phyloP scores from a whole-genome alignment of 2,888 invertebrate species.

The Cephus pygmeus region DNA sequence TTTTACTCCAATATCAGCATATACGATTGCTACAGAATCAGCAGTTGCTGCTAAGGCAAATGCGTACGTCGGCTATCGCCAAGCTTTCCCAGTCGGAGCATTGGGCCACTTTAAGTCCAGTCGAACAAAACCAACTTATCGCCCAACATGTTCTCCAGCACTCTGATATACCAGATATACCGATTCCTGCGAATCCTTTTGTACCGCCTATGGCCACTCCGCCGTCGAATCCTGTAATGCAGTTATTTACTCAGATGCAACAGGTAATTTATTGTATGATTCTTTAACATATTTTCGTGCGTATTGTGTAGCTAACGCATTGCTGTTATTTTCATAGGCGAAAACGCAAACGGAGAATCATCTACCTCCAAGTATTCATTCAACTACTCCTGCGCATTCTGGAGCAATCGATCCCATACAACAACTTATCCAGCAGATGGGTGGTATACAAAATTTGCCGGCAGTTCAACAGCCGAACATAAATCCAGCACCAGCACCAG shows the following conservation, averaged over 20 bases:
- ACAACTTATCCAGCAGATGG: conserved; percentile 69
- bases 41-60: conserved; percentile 62
- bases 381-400: conserved; percentile 42
- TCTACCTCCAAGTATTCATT: conserved; percentile 49
- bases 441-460: conserved; percentile 65
- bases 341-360: conserved; percentile 55
- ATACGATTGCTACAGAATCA: conserved; percentile 65
- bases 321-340: conserved; percentile 43
- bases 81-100: conserved; percentile 66
- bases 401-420: conserved; percentile 68
- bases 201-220: conserved; percentile 60
- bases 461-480: conserved; percentile 54
- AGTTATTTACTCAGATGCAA: conserved; percentile 70
- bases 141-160: conserved; percentile 67
- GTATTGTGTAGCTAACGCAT: neutral
- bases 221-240: conserved; percentile 69
- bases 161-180: conserved; percentile 56
- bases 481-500: conserved; percentile 33
- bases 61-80: conserved; percentile 54
- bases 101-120: conserved; percentile 67
- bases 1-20: conserved; percentile 60
- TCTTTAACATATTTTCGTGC: neutral
- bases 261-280: conserved; percentile 56
- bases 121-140: conserved; percentile 69
- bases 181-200: conserved; percentile 55